Evolutionary conservation across 1,140 invertebrate genomes (phyloP).

Genomic region (Drosophila sucinea): DNA sequence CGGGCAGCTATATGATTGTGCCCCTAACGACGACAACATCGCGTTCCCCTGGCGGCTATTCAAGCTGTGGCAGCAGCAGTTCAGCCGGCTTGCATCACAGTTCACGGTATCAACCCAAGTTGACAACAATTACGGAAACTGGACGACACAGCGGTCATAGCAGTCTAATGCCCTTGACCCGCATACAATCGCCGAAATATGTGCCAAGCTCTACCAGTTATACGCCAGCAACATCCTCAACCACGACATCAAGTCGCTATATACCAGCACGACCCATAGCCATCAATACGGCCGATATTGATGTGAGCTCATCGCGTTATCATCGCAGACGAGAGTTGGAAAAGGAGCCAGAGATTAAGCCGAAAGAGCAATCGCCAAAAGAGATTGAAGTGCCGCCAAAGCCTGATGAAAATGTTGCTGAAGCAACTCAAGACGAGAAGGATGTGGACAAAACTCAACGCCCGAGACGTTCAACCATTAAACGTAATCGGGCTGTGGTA

Average conservation of each 20-base stretch:
- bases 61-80: conserved; percentile 45
- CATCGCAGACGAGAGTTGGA: conserved; percentile 61
- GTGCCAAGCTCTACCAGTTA: conserved; percentile 38
- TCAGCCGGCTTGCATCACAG: conserved; percentile 69
- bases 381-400: conserved; percentile 5
- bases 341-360: neutral
- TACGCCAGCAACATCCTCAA: conserved; percentile 20
- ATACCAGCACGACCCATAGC: conserved; percentile 86
- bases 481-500: conserved; percentile 88
- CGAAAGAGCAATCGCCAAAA: conserved; percentile 10
- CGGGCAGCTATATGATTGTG: conserved; percentile 67
- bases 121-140: conserved; percentile 89
- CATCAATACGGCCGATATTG: conserved; percentile 92
- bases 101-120: conserved; percentile 87
- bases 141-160: conserved; percentile 58
- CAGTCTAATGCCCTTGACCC: conserved; percentile 76
- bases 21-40: conserved; percentile 55
- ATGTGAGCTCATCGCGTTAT: conserved; percentile 88
- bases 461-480: conserved; percentile 85
- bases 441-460: neutral
- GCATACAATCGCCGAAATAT: conserved; percentile 84
- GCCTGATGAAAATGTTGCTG: conserved; percentile 7
- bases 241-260: conserved; percentile 79
- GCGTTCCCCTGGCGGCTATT: conserved; percentile 43
- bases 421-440: conserved; percentile 27